Evolutionary conservation across 1,140 invertebrate genomes (phyloP).

Genomic region (Drosophila kepulauana): DNA sequence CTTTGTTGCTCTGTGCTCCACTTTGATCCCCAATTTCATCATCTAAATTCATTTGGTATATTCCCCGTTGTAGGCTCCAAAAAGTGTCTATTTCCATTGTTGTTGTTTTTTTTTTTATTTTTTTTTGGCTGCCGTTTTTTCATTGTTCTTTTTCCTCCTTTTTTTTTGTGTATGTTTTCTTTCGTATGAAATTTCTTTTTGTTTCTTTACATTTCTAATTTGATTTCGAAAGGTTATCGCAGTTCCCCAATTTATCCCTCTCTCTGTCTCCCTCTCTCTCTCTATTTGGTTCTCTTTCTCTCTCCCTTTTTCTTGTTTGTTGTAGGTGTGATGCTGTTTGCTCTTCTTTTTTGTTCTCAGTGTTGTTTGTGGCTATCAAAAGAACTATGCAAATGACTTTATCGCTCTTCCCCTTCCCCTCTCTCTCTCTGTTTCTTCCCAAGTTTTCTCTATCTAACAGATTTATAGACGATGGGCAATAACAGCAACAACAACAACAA

Average conservation of each 20-base stretch:
- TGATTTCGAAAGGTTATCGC: conserved; percentile 79
- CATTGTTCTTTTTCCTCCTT: conserved; percentile 12
- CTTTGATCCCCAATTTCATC: conserved; percentile 39
- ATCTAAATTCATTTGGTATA: conserved; percentile 29
- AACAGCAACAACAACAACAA: conserved; percentile 35
- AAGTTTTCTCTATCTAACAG: conserved; percentile 28
- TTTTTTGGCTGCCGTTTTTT: conserved; percentile 24
- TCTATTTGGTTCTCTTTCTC: conserved; percentile 11
- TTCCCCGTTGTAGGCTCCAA: conserved; percentile 4
- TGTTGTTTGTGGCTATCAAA: conserved; percentile 47
- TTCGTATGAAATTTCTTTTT: conserved; percentile 11
- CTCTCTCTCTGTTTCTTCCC: neutral
- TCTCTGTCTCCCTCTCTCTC: conserved; percentile 10
- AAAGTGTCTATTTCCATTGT: conserved; percentile 15
- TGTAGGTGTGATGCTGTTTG: conserved; percentile 51
- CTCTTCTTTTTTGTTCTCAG: conserved; percentile 17
- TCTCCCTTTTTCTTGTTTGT: conserved; percentile 24
- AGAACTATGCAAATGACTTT: conserved; percentile 82
- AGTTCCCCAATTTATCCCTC: conserved; percentile 5
- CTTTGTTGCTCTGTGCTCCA: conserved; percentile 4
- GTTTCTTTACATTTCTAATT: conserved; percentile 68
- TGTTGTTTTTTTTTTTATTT: conserved; percentile 3
- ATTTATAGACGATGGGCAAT: conserved; percentile 57
- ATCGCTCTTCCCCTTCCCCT: conserved; percentile 45
- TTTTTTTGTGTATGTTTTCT: neutral